A percentile compares a stretch with the other conserved stretches of the same genome.
phyloP scores from a whole-genome alignment of 1,140 invertebrate species.

The Melanaphis sacchari region DNA sequence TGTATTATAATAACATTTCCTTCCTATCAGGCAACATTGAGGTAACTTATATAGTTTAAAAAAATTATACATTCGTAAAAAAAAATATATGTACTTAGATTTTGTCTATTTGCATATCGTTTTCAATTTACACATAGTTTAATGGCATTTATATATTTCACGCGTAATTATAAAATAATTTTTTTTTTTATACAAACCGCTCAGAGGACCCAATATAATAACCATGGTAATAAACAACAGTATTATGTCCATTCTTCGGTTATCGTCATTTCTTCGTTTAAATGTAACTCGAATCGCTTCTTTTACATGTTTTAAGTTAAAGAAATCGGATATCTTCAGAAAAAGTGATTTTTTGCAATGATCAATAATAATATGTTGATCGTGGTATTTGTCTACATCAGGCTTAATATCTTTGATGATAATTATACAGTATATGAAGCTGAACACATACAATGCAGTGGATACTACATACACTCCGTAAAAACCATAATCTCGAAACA shows the following conservation, averaged over 20 bases:
- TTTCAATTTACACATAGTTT: neutral
- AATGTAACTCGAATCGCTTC: neutral
- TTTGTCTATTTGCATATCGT: neutral
- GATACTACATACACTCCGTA: slow-evolving; percentile 79
- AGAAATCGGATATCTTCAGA: neutral
- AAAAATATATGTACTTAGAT: neutral
- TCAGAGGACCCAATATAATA: slow-evolving; percentile 17
- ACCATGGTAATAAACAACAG: neutral
- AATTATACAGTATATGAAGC: slow-evolving; percentile 36
- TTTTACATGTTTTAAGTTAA: slow-evolving; percentile 13
- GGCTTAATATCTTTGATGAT: neutral
- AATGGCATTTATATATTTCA: neutral
- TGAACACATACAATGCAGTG: slow-evolving; percentile 70
- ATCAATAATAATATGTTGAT: neutral
- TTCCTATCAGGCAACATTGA: no score
- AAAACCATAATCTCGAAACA: slow-evolving; percentile 74
- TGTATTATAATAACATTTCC: no score
- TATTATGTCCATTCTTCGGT: neutral
- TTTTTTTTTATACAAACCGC: neutral
- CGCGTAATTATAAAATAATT: neutral
- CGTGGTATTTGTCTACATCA: neutral
- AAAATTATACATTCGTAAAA: no score
- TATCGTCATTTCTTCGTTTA: neutral
- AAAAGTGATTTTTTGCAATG: neutral
- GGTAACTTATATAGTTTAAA: no score